Base-by-base conservation (phyloP, 2,888 invertebrate genomes). In the Mythimna pallens region DNA sequence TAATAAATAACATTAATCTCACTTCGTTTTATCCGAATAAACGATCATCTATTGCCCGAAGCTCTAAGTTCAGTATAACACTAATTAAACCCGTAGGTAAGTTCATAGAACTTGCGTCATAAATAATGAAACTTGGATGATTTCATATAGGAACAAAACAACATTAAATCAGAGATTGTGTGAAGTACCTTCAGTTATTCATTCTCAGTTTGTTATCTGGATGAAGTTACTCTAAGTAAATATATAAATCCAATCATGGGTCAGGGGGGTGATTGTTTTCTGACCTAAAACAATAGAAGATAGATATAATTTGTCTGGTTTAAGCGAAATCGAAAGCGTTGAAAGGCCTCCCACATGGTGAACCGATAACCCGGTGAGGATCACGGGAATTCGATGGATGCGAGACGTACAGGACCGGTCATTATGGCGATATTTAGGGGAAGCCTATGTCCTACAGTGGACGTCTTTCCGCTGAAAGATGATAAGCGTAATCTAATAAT, bases 61-160 rank as follows among this genome's bases (percentile, higher is more conserved):
- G 50, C 14, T 65, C 59, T 66, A 47, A 47, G 47, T 52, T 79
- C 22, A 65, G 73, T 62, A 78, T 68, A 82, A 83, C 73, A 80
- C 80, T 83, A 83, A 87, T 85, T 81, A 83, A 82, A 76, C 80
- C 57, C 65, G 65, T 71, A 76, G 80, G 78, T 87, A 80, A 83
- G 82, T 80, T 81, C 77, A 73, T 72, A 77, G 55, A 91, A 91
- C 87, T 92, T 92, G 69, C 64, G 82, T 82, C 88, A 81, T 92
- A 92, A 92, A 92, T 92, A 87, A 87, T 84, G 70, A 81, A 92
- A 92, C 89, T 92, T 90, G 79, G 89, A 91, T 90, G 86, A 89
- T 89, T 90, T 83, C 78, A 75, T 83, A 81, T 83, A 85, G 88
- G 89, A 90, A 90, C 90, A 88, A 87, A 90, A 90, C 89, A 90